A percentile compares a stretch with the other conserved stretches of the same genome.
These are phyloP conservation scores for Cyprinodon brontotheroides DNA, from an alignment of 2,113 vertebrate genomes.

Conservation along the genomic window DNA sequence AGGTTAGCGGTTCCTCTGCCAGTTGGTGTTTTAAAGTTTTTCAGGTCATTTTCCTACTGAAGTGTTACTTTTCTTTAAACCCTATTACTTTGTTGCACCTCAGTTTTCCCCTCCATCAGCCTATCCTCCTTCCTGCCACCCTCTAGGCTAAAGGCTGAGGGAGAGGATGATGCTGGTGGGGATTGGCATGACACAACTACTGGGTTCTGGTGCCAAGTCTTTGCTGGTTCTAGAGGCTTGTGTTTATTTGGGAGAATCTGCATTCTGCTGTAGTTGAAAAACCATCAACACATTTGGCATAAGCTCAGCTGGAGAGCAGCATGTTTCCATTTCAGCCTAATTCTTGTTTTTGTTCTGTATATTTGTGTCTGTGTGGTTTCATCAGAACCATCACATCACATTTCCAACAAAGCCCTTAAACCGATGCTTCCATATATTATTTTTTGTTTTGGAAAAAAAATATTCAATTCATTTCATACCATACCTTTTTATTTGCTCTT, in stretches of 20 bases:
- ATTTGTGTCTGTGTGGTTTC: conserved; percentile 18
- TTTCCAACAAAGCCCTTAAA: conserved; percentile 26
- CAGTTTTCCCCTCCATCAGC: not conserved
- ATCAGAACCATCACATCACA: conserved; percentile 22
- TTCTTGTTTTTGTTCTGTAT: not conserved
- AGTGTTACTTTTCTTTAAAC: not conserved
- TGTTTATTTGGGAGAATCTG: conserved; percentile 15
- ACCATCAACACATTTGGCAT: conserved; percentile 46
- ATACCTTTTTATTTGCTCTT: not conserved
- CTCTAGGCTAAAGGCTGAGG: conserved; percentile 23
- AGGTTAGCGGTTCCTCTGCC: too few species aligned
- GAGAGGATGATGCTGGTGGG: conserved; percentile 10
- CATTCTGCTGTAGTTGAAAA: conserved; percentile 14
- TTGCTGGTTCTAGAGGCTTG: conserved; percentile 9
- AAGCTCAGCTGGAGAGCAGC: conserved; percentile 15
- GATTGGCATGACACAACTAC: conserved; percentile 14
- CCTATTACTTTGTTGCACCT: not conserved
- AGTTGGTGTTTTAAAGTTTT: too few species aligned
- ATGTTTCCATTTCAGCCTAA: conserved; percentile 8
- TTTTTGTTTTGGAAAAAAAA: not conserved
- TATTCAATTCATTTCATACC: not conserved
- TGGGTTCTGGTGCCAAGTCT: conserved; percentile 26
- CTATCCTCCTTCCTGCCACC: not conserved
- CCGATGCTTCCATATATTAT: conserved; percentile 41
- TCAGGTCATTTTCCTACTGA: too few species aligned